phyloP scores from a whole-genome alignment of 2,888 invertebrate species.

The Drosophila nigritarsus region DNA sequence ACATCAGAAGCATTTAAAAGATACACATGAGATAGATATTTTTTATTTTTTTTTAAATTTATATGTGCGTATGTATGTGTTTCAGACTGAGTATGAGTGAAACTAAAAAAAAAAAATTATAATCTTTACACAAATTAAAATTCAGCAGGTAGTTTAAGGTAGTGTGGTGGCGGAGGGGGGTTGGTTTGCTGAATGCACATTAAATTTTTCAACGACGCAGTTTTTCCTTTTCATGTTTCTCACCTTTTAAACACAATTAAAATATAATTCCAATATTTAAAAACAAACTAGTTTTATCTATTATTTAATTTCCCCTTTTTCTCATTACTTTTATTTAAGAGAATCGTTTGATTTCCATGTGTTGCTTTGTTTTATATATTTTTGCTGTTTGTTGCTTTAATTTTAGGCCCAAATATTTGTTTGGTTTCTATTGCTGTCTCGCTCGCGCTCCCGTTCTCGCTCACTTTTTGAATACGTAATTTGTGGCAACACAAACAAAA shows the following conservation, averaged over 20 bases:
- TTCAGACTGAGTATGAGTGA: conserved; percentile 1
- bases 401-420: conserved; percentile 6
- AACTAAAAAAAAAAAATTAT: conserved; percentile 9
- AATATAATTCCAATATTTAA: not conserved
- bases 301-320: not conserved
- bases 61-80: conserved; percentile 8
- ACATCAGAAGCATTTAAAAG: conserved; percentile 58
- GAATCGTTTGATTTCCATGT: not conserved
- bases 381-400: conserved; percentile 1
- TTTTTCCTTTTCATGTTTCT: conserved; percentile 12
- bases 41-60: conserved; percentile 17
- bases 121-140: conserved; percentile 23
- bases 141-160: not conserved
- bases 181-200: conserved; percentile 14
- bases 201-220: conserved; percentile 31
- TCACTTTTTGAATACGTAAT: conserved; percentile 49
- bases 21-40: conserved; percentile 47
- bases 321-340: not conserved
- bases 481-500: conserved; percentile 2
- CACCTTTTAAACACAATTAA: conserved; percentile 3
- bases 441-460: not conserved
- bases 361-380: not conserved
- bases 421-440: conserved; percentile 11
- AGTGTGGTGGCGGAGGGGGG: conserved; percentile 1
- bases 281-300: not conserved